Conservation (phyloP, 2,888 invertebrate species). For the Stenodera caucasica region DNA sequence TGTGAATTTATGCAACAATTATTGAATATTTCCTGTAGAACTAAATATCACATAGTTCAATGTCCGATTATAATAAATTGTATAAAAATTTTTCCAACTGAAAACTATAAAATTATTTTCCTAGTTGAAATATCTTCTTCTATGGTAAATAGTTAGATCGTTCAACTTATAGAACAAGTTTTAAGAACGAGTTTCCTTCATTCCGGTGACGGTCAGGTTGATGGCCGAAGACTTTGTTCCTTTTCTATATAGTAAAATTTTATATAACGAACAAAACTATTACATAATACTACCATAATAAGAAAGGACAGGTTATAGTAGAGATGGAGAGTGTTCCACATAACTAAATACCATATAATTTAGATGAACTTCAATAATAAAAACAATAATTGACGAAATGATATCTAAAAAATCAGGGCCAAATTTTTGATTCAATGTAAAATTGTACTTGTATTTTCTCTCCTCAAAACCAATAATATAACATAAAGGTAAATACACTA, state of each 20-base stretch:
- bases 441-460: not conserved
- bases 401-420: too few relatives aligned
- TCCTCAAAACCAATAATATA: constrained; percentile 11
- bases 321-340: constrained; percentile 42
- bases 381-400: too few relatives aligned
- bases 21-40: not conserved
- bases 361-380: constrained; percentile 16
- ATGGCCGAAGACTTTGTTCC: constrained; percentile 36
- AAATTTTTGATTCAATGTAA: too few relatives aligned
- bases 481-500: constrained; percentile 16
- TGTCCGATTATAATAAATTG: not conserved
- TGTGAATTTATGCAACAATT: not conserved
- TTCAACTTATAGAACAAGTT: constrained; percentile 29
- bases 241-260: constrained; percentile 18
- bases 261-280: constrained; percentile 27
- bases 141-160: constrained; percentile 19
- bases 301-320: constrained; percentile 26
- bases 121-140: constrained; percentile 8
- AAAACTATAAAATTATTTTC: constrained; percentile 5
- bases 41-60: not conserved
- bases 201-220: constrained; percentile 39
- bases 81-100: not conserved
- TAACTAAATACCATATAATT: constrained; percentile 33
- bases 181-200: constrained; percentile 40
- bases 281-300: constrained; percentile 30